Conservation (phyloP, 1,140 invertebrate genomes). For the Samia ricini region DNA sequence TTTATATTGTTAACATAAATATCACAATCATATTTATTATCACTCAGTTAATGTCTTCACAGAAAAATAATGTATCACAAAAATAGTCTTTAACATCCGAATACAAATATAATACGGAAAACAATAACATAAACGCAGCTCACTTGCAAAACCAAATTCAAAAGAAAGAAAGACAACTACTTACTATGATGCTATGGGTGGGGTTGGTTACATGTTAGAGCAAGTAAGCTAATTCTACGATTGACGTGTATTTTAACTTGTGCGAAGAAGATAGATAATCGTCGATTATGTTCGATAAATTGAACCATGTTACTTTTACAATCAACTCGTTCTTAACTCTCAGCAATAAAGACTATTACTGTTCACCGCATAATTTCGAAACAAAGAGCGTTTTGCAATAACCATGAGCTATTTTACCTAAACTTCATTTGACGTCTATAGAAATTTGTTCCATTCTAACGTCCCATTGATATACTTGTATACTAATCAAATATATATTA, state of each 20-base stretch:
- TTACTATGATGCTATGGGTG: constrained; percentile 18
- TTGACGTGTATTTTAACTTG: not conserved
- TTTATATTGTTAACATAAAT: constrained; percentile 1
- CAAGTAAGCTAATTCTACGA: constrained; percentile 18
- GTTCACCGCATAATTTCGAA: not conserved
- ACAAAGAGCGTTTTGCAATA: not conserved
- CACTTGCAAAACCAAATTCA: constrained; percentile 34
- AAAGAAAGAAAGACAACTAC: constrained; percentile 30
- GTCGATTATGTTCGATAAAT: constrained; percentile 30
- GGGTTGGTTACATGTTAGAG: constrained; percentile 27
- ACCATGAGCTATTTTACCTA: not conserved
- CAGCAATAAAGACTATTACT: not conserved
- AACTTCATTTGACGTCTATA: not conserved
- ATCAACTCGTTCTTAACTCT: not conserved
- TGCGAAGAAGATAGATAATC: constrained; percentile 32
- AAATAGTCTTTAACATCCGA: not conserved
- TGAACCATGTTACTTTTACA: not conserved
- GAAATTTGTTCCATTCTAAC: not conserved
- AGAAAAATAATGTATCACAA: not conserved
- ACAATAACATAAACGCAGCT: constrained; percentile 10
- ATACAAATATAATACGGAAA: constrained; percentile 9
- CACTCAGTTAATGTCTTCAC: not conserved
- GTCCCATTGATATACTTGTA: too few species aligned
- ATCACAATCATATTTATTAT: not conserved
- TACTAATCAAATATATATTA: too few species aligned